phyloP scores from a whole-genome alignment of 2,888 invertebrate genomes.

The Mamestra brassicae region DNA sequence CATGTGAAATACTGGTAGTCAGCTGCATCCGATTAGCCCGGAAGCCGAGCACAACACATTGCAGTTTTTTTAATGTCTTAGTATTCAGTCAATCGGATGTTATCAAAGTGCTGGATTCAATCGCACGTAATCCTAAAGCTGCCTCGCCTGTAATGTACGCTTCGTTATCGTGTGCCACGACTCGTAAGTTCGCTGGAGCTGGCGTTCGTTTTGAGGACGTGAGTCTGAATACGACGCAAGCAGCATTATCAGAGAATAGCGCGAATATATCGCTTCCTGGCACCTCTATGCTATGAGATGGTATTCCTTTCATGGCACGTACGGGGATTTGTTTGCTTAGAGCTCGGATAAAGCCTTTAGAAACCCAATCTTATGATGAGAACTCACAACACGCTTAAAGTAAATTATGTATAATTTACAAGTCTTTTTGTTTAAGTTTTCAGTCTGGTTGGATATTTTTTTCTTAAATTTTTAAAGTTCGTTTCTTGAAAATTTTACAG shows the following conservation, averaged over 20 bases:
- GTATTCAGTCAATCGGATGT: background rate
- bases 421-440: too few species aligned
- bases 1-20: too few species aligned
- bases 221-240: background rate
- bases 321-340: background rate
- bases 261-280: background rate
- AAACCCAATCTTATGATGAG: background rate
- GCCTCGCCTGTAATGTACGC: background rate
- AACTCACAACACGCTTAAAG: too few species aligned
- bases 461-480: too few species aligned
- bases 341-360: background rate
- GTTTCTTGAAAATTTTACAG: too few species aligned
- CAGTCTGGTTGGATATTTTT: too few species aligned
- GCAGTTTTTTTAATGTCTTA: too few species aligned
- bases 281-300: background rate
- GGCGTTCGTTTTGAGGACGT: background rate
- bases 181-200: background rate
- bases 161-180: background rate
- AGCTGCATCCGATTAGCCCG: too few species aligned
- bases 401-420: too few species aligned
- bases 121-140: background rate
- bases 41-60: too few species aligned
- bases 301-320: background rate
- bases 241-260: conserved; percentile 5
- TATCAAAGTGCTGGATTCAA: background rate